Conservation (phyloP, 2,797 vertebrate species). For the Decapterus maruadsi region DNA sequence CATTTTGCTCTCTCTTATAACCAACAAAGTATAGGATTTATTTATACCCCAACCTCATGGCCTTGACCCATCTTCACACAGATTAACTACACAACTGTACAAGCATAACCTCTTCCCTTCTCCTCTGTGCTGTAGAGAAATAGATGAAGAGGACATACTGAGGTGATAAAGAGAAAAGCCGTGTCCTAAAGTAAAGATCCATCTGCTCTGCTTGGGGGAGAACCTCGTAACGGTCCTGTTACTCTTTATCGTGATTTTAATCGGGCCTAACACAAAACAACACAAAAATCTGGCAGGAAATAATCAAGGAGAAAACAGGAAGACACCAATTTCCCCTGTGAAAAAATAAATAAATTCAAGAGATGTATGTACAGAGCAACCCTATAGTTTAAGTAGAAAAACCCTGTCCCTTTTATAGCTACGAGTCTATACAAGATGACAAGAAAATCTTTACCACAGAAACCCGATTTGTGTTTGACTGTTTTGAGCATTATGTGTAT, state of each 20-base stretch:
- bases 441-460: neutral
- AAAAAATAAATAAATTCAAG: slow-evolving; percentile 28
- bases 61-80: slow-evolving; percentile 11
- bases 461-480: neutral
- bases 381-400: neutral
- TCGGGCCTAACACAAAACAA: slow-evolving; percentile 19
- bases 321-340: slow-evolving; percentile 33
- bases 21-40: neutral
- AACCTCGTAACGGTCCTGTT: slow-evolving; percentile 9
- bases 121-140: slow-evolving; percentile 31
- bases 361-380: neutral
- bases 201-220: slow-evolving; percentile 18
- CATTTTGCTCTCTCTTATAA: neutral
- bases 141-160: slow-evolving; percentile 7
- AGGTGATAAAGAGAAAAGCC: slow-evolving; percentile 38
- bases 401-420: slow-evolving; percentile 4
- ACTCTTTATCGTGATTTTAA: slow-evolving; percentile 36
- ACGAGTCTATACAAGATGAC: slow-evolving; percentile 1
- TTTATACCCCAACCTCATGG: neutral
- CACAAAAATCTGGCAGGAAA: slow-evolving; percentile 46
- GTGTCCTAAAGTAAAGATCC: slow-evolving; percentile 39
- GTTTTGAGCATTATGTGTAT: neutral
- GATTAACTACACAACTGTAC: slow-evolving; percentile 41
- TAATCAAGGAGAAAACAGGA: slow-evolving; percentile 55
- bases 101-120: slow-evolving; percentile 26